Evolutionary conservation across 1,140 invertebrate genomes (phyloP).

Genomic region (Drosophila kohkoa): DNA sequence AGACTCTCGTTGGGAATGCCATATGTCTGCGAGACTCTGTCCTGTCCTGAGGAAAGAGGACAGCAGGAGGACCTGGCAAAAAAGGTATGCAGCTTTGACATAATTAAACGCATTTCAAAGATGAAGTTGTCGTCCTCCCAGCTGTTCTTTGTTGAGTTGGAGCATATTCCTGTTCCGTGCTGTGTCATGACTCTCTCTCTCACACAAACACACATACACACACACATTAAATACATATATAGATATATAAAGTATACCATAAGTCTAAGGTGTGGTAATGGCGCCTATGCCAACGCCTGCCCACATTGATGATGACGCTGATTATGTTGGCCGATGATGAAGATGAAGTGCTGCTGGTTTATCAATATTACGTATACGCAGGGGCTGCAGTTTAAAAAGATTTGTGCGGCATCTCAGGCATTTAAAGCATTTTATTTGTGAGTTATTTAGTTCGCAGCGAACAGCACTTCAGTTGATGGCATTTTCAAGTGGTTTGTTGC

Average conservation of each 20-base stretch:
- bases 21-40: constrained; percentile 23
- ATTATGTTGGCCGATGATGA: constrained; percentile 72
- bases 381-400: constrained; percentile 66
- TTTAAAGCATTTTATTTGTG: constrained; percentile 60
- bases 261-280: constrained; percentile 56
- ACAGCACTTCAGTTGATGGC: constrained; percentile 54
- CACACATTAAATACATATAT: constrained; percentile 14
- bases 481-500: constrained; percentile 40
- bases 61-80: constrained; percentile 21
- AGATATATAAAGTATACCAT: background rate
- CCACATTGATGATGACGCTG: constrained; percentile 68
- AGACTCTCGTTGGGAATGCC: constrained; percentile 28
- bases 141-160: background rate
- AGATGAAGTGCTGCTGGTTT: constrained; percentile 69
- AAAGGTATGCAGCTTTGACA: constrained; percentile 69
- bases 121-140: constrained; percentile 75
- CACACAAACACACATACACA: background rate
- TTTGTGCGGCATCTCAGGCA: constrained; percentile 69
- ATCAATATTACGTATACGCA: constrained; percentile 70
- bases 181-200: constrained; percentile 22
- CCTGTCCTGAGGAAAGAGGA: constrained; percentile 1
- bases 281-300: constrained; percentile 17
- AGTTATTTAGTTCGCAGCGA: constrained; percentile 67
- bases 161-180: constrained; percentile 34
- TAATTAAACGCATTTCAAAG: constrained; percentile 83